These are phyloP conservation scores for Dorcus hopei DNA, from an alignment of 2,888 invertebrate genomes.

Conservation along the genomic window DNA sequence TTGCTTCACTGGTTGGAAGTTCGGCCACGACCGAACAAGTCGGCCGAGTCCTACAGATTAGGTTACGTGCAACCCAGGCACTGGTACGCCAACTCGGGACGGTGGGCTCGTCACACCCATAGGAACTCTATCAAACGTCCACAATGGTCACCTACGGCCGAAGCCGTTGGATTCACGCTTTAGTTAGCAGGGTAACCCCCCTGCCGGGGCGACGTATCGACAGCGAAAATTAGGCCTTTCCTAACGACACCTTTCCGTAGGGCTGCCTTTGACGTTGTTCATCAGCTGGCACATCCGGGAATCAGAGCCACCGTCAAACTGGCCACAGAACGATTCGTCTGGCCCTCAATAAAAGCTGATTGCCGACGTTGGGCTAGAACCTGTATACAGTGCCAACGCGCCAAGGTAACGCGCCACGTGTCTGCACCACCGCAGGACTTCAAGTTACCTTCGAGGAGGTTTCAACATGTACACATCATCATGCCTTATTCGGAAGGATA, in stretches of 20 bases:
- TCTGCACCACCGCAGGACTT: constrained; percentile 23
- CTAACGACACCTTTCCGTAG: too few species aligned
- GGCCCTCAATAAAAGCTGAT: constrained; percentile 11
- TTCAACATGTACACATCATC: constrained; percentile 46
- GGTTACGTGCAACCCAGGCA: too few species aligned
- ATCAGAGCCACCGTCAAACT: constrained; percentile 4
- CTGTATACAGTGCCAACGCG: constrained; percentile 34
- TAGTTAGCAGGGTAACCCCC: too few species aligned
- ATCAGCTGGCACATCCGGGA: constrained; percentile 3
- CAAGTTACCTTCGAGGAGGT: constrained; percentile 28
- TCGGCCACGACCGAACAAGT: too few species aligned
- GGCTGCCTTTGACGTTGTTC: neutral
- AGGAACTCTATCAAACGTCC: too few species aligned
- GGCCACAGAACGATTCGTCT: constrained; percentile 8
- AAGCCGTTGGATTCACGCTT: too few species aligned
- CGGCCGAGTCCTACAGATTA: too few species aligned
- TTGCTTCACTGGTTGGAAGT: too few species aligned
- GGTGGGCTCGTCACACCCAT: too few species aligned
- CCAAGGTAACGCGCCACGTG: constrained; percentile 37
- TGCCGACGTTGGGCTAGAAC: constrained; percentile 2
- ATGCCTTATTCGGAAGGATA: constrained; percentile 45
- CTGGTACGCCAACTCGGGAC: too few species aligned
- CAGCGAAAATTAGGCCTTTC: neutral
- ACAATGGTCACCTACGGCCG: too few species aligned
- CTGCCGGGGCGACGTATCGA: too few species aligned